Conservation (phyloP, 2,797 vertebrate species). For the Notamacropus eugenii region DNA sequence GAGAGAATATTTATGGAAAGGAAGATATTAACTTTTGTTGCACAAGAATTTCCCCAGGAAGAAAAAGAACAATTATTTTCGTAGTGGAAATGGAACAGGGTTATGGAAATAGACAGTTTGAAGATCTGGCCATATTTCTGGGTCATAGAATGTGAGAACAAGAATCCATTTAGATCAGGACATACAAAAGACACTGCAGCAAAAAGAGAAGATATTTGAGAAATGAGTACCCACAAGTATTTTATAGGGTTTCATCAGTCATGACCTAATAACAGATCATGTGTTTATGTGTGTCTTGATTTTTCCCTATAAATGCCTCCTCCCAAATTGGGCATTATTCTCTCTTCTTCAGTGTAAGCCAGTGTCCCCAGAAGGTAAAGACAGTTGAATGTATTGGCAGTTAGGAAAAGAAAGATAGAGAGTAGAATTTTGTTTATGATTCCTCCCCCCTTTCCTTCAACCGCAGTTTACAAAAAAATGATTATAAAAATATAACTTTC, state of each 20-base stretch:
- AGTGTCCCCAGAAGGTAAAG: not conserved
- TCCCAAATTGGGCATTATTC: not conserved
- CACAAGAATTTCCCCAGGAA: not conserved
- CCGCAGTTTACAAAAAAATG: not conserved
- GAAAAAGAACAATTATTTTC: not conserved
- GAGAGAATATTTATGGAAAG: not conserved
- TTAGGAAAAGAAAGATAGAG: not conserved
- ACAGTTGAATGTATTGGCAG: not conserved
- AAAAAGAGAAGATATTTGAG: not conserved
- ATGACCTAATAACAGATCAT: not conserved
- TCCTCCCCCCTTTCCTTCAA: not conserved
- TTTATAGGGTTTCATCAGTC: not conserved
- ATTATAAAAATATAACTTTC: not conserved
- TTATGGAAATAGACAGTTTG: not conserved
- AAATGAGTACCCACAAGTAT: not conserved
- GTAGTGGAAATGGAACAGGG: not conserved
- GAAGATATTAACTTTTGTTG: not conserved
- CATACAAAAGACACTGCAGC: not conserved
- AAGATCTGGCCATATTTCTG: not conserved
- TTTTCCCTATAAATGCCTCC: not conserved
- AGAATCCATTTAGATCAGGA: not conserved
- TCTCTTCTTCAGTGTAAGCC: not conserved
- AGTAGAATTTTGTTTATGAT: not conserved
- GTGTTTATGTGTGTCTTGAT: not conserved
- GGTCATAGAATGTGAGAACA: not conserved